Conservation (phyloP, 2,888 invertebrate species). For the Tinea trinotella region DNA sequence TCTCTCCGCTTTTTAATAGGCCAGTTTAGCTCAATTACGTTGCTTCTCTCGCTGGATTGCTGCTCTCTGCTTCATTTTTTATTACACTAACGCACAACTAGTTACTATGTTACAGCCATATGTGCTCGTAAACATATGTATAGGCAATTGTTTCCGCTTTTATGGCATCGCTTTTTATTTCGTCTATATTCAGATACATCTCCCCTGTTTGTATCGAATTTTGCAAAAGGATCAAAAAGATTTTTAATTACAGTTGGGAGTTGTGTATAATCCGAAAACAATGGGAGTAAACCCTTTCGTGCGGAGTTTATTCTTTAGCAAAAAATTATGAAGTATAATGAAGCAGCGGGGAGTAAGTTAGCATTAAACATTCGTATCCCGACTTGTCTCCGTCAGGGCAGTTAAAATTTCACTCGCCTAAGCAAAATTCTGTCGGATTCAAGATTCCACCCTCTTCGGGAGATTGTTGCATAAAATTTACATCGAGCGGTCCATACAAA, state of each 20-base stretch:
- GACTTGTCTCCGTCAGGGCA: conserved; percentile 68
- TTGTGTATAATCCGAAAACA: neutral
- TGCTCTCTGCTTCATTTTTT: conserved; percentile 1
- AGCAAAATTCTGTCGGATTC: conserved; percentile 71
- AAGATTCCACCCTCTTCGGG: conserved; percentile 64
- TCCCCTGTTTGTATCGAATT: neutral
- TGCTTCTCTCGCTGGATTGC: conserved; percentile 15
- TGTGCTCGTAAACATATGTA: neutral
- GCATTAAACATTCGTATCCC: conserved; percentile 69
- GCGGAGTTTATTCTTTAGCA: conserved; percentile 48
- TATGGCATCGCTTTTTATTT: neutral
- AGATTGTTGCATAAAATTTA: conserved; percentile 72
- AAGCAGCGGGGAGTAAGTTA: conserved; percentile 64
- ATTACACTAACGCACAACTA: conserved; percentile 13
- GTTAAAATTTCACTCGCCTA: conserved; percentile 72
- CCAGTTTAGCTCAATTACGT: conserved; percentile 38
- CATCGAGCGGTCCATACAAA: conserved; percentile 72
- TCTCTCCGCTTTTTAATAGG: conserved; percentile 37
- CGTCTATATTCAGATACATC: neutral
- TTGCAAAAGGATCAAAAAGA: neutral
- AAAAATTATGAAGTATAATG: conserved; percentile 71
- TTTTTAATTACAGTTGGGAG: conserved; percentile 7
- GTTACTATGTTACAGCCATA: neutral
- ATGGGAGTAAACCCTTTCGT: conserved; percentile 39
- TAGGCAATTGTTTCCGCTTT: neutral